These are phyloP conservation scores for Falco concolor DNA, from an alignment of 2,797 vertebrate species.

Conservation along the genomic window DNA sequence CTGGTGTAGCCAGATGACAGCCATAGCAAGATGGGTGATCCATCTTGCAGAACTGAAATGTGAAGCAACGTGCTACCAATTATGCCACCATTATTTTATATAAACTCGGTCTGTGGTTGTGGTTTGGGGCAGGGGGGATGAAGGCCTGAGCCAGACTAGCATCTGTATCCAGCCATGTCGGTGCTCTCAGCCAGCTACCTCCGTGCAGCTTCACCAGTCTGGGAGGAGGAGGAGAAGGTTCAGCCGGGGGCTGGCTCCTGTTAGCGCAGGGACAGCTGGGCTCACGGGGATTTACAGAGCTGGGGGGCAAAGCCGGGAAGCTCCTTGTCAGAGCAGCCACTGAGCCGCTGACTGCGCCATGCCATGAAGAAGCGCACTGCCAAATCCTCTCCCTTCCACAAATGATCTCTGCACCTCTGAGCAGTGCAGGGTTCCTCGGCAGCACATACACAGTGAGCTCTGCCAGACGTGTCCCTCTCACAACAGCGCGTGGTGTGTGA, in stretches of 20 bases:
- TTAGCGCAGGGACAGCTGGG: neutral
- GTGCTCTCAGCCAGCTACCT: neutral
- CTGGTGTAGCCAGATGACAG: neutral
- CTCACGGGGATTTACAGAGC: neutral
- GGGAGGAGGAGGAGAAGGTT: neutral
- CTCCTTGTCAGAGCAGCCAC: neutral
- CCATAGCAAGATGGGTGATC: neutral
- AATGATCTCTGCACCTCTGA: too few species aligned
- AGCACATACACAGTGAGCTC: neutral
- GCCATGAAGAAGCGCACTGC: rapidly evolving
- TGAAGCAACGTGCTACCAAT: neutral
- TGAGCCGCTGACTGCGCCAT: neutral
- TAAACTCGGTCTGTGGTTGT: neutral
- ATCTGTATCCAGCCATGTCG: neutral
- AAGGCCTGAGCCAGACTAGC: neutral
- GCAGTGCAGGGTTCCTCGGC: neutral
- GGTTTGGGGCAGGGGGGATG: neutral
- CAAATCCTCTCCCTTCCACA: neutral
- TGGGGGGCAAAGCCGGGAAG: neutral
- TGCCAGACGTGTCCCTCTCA: neutral
- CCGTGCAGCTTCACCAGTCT: too few species aligned
- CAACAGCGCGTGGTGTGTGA: rapidly evolving
- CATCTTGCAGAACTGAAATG: rapidly evolving
- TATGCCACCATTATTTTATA: neutral
- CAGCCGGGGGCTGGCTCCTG: neutral